Evolutionary conservation across 92 coral and sea anemone genomes (phyloP).

Genomic region (Ricordea florida): DNA sequence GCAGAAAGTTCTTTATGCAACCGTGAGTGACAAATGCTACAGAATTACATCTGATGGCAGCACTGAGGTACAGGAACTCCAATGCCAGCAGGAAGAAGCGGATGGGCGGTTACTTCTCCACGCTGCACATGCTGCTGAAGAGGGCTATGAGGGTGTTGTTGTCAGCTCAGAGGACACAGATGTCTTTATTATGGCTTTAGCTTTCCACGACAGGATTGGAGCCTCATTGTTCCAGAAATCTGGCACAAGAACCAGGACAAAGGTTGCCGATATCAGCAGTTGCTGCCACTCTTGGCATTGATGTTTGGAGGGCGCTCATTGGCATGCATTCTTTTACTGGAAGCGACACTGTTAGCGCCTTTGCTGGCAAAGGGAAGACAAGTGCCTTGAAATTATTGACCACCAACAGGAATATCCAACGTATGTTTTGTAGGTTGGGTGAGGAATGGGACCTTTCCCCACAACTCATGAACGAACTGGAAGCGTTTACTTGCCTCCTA

Average conservation of each 20-base stretch:
- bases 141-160: slow-evolving; percentile 18
- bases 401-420: not conserved
- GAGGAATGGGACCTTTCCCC: slow-evolving; percentile 16
- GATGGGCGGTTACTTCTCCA: slow-evolving; percentile 49
- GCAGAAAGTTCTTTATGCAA: slow-evolving; percentile 17
- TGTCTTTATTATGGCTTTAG: slow-evolving; percentile 28
- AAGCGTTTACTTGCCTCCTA: slow-evolving; percentile 8
- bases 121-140: slow-evolving; percentile 28
- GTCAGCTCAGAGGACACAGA: slow-evolving; percentile 45
- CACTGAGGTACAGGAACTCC: not conserved
- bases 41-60: slow-evolving; percentile 1
- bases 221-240: slow-evolving; percentile 21
- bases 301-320: not conserved
- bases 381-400: slow-evolving; percentile 2
- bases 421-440: not conserved
- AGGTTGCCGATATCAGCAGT: slow-evolving; percentile 19
- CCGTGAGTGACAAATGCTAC: slow-evolving; percentile 18
- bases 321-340: slow-evolving; percentile 42
- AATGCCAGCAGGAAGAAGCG: slow-evolving; percentile 49
- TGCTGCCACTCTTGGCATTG: slow-evolving; percentile 7
- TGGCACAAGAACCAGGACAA: slow-evolving; percentile 35
- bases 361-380: slow-evolving; percentile 16
- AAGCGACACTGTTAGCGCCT: slow-evolving; percentile 37
- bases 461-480: not conserved
- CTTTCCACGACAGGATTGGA: slow-evolving; percentile 6